phyloP scores from a whole-genome alignment of 2,797 vertebrate genomes.

The Sebastes steindachneri region DNA sequence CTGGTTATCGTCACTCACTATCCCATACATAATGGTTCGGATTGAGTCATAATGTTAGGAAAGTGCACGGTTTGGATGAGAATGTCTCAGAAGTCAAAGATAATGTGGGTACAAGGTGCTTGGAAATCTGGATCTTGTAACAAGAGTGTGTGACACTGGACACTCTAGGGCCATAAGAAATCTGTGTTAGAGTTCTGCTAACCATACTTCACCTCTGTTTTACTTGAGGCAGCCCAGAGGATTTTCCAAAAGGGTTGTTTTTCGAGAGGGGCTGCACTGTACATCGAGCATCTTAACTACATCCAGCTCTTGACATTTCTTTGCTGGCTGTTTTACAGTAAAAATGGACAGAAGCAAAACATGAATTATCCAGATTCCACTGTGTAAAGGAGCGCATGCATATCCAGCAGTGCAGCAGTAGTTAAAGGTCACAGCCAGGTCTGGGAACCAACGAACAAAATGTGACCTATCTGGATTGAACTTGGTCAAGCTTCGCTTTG shows the following conservation, averaged over 20 bases:
- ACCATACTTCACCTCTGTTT: constrained; percentile 15
- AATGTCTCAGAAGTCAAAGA: background rate
- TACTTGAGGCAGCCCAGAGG: background rate
- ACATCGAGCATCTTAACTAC: background rate
- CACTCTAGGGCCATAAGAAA: background rate
- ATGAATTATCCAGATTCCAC: background rate
- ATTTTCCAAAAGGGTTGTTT: background rate
- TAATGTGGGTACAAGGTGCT: background rate
- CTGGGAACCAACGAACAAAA: constrained; percentile 8
- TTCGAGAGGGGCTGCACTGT: background rate
- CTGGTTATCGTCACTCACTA: background rate
- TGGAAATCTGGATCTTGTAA: constrained; percentile 20
- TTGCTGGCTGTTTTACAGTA: background rate
- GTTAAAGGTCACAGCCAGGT: constrained; percentile 13
- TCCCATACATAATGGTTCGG: background rate
- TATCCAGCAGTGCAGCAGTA: background rate
- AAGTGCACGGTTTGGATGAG: background rate
- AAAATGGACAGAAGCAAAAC: background rate
- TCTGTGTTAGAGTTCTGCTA: background rate
- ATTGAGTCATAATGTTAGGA: background rate
- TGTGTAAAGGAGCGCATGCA: background rate
- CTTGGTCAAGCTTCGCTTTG: background rate
- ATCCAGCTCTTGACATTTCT: background rate
- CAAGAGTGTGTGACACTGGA: background rate
- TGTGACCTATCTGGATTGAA: background rate